Evolutionary conservation across 2,113 vertebrate species (phyloP).

Genomic region (Cettia cetti): DNA sequence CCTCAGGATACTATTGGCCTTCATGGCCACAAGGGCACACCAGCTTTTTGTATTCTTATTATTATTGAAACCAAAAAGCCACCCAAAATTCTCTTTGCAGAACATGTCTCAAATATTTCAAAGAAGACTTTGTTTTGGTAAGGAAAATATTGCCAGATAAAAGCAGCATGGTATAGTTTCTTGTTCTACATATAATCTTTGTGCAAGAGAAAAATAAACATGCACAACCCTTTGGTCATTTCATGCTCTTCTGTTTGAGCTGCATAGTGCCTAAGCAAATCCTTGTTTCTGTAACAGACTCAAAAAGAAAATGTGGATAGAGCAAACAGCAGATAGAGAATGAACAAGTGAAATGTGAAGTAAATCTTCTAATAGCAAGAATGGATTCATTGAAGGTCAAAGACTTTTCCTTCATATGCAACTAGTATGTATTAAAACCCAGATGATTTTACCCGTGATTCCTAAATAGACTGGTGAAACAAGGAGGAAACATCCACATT

Average conservation of each 20-base stretch:
- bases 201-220: neutral
- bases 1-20: accelerated
- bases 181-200: neutral
- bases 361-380: neutral
- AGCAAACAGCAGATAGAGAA: neutral
- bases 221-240: neutral
- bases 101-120: neutral
- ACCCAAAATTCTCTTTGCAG: neutral
- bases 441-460: neutral
- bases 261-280: neutral
- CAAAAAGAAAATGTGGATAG: neutral
- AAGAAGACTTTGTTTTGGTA: accelerated
- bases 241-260: neutral
- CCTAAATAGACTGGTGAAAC: neutral
- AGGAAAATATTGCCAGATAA: neutral
- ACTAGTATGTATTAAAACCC: neutral
- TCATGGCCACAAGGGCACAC: neutral
- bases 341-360: neutral
- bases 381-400: neutral
- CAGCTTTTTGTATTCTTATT: neutral
- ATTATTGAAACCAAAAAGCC: neutral
- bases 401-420: neutral
- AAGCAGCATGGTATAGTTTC: neutral
- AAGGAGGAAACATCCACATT: neutral
- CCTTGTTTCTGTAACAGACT: neutral